Evolutionary conservation across 2,113 vertebrate genomes (phyloP).

Genomic region (Himantopus leucocephalus): DNA sequence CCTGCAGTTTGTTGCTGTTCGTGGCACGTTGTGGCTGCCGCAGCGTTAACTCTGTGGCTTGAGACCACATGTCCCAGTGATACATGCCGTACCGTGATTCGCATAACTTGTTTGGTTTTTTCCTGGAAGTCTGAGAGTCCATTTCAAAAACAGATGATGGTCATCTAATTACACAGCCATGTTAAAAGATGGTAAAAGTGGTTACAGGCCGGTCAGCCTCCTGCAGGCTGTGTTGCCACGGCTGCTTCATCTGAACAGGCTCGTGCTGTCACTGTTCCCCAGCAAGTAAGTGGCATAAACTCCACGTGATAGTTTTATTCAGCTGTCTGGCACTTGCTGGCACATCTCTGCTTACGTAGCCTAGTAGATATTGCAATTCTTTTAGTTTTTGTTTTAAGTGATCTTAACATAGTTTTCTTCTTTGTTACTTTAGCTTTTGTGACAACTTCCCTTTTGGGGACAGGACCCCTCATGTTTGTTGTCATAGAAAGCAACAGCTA

Average conservation of each 20-base stretch:
- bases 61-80: not conserved
- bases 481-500: not conserved
- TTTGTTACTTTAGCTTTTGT: not conserved
- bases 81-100: not conserved
- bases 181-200: not conserved
- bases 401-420: not conserved
- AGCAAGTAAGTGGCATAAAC: not conserved
- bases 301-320: not conserved
- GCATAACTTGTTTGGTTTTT: not conserved
- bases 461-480: not conserved
- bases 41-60: not conserved
- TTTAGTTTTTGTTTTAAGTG: not conserved
- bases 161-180: not conserved
- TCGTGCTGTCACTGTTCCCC: not conserved
- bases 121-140: not conserved
- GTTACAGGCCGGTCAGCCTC: not conserved
- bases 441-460: not conserved
- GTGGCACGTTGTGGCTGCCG: not conserved
- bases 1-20: not conserved
- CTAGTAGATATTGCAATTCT: constrained; percentile 17
- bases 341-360: constrained; percentile 63
- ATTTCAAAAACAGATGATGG: not conserved
- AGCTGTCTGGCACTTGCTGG: constrained; percentile 23
- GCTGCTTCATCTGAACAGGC: constrained; percentile 23
- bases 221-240: not conserved